Percentiles rank a stretch among this genome's conserved stretches.
Evolutionary conservation across 2,113 vertebrate species (phyloP).

Genomic region (Arizona elegans): DNA sequence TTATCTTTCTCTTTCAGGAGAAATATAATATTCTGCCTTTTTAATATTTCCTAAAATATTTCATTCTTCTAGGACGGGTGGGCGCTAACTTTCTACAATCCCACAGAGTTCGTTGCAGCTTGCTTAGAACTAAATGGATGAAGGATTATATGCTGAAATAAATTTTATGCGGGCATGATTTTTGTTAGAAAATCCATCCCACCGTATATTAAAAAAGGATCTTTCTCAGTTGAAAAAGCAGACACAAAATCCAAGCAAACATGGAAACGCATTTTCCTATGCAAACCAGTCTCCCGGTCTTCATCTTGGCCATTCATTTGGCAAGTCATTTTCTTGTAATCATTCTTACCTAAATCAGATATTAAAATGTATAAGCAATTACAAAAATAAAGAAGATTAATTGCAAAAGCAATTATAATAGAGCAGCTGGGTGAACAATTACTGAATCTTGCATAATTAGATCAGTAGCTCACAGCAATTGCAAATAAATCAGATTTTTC

Average conservation of each 20-base stretch:
- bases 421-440: not conserved
- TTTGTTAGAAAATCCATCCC: not conserved
- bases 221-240: not conserved
- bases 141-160: not conserved
- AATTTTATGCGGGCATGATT: not conserved
- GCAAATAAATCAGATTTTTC: not conserved
- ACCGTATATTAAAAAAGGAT: not conserved
- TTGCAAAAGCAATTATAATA: not conserved
- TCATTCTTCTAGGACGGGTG: too few relatives aligned
- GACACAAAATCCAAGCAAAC: not conserved
- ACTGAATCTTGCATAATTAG: not conserved
- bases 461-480: not conserved
- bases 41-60: too few relatives aligned
- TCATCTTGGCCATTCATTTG: not conserved
- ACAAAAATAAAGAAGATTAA: slow-evolving; percentile 7
- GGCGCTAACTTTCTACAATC: too few relatives aligned
- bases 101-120: not conserved
- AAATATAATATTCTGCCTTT: too few relatives aligned
- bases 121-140: not conserved
- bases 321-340: not conserved
- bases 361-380: slow-evolving; percentile 30
- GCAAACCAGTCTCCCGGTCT: not conserved
- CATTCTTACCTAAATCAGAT: slow-evolving; percentile 15
- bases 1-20: too few relatives aligned
- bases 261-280: not conserved